Conservation (phyloP, 1,140 invertebrate genomes). For the Eupristina koningsbergeri region DNA sequence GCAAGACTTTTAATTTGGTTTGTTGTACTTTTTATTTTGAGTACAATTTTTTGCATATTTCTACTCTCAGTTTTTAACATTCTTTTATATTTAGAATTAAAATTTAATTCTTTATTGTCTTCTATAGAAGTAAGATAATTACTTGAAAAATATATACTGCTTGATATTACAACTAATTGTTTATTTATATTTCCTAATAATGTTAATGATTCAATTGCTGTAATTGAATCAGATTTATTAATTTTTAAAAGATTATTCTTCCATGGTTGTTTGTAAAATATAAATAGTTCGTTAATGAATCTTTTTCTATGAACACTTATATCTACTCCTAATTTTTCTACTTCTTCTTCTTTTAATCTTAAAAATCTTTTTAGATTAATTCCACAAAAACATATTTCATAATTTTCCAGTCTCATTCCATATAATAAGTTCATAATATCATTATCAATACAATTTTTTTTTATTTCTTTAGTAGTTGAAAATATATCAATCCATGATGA, state of each 20-base stretch:
- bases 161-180: conserved; percentile 59
- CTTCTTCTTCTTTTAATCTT: conserved; percentile 72
- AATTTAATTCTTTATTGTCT: conserved; percentile 30
- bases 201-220: conserved; percentile 50
- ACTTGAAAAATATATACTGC: conserved; percentile 59
- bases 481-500: conserved; percentile 63
- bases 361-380: conserved; percentile 74
- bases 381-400: conserved; percentile 67
- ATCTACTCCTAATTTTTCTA: conserved; percentile 72
- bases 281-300: conserved; percentile 69
- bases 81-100: conserved; percentile 43
- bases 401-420: conserved; percentile 75
- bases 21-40: conserved; percentile 56
- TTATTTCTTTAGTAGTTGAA: conserved; percentile 51
- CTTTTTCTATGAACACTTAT: conserved; percentile 74
- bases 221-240: conserved; percentile 52
- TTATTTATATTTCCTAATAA: conserved; percentile 56
- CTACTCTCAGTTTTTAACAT: conserved; percentile 52
- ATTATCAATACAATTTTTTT: conserved; percentile 55
- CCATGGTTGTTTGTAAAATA: conserved; percentile 75
- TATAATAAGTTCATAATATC: conserved; percentile 68
- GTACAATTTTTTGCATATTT: conserved; percentile 51
- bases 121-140: conserved; percentile 51
- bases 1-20: conserved; percentile 51
- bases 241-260: conserved; percentile 61